Conservation (phyloP, 2,797 vertebrate species). For the Coregonus suidteri region DNA sequence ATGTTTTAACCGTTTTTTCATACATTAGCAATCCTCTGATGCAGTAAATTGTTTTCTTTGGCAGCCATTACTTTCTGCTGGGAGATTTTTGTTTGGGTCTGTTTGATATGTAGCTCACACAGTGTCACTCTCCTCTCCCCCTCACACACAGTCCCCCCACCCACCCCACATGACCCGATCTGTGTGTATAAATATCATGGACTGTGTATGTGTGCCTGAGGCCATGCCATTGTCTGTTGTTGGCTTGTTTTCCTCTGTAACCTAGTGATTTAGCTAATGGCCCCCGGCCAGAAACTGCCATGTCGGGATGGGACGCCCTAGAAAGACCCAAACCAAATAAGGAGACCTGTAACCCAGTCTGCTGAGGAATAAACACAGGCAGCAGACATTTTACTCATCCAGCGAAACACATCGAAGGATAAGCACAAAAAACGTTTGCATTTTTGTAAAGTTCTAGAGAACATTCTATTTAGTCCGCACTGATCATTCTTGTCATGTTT, state of each 20-base stretch:
- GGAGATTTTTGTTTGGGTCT: slow-evolving; percentile 3
- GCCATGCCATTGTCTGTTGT: slow-evolving; percentile 26
- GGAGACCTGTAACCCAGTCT: slow-evolving; percentile 17
- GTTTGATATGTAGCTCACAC: neutral
- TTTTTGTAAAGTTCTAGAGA: slow-evolving; percentile 62
- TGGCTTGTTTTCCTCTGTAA: slow-evolving; percentile 17
- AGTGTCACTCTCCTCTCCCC: neutral
- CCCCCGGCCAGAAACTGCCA: slow-evolving; percentile 42
- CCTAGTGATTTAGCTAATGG: slow-evolving; percentile 16
- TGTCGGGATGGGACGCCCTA: slow-evolving; percentile 37
- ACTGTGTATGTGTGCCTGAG: slow-evolving; percentile 28
- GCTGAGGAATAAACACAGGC: slow-evolving; percentile 4
- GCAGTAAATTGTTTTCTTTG: slow-evolving; percentile 31
- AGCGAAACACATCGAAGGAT: slow-evolving; percentile 35
- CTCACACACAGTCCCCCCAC: neutral
- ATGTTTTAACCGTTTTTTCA: slow-evolving; percentile 31
- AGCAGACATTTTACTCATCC: slow-evolving; percentile 13
- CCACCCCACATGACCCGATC: slow-evolving; percentile 30
- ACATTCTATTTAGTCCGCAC: slow-evolving; percentile 62
- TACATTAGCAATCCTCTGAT: slow-evolving; percentile 27
- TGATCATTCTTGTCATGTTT: slow-evolving; percentile 60
- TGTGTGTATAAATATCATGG: slow-evolving; percentile 37
- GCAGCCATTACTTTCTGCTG: slow-evolving; percentile 11
- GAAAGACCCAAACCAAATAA: slow-evolving; percentile 21
- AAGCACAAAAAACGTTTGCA: slow-evolving; percentile 73